A percentile compares a stretch with the other conserved stretches of the same genome.
Evolutionary conservation across 2,888 invertebrate genomes (phyloP).

Genomic region (Coelinius sp.): DNA sequence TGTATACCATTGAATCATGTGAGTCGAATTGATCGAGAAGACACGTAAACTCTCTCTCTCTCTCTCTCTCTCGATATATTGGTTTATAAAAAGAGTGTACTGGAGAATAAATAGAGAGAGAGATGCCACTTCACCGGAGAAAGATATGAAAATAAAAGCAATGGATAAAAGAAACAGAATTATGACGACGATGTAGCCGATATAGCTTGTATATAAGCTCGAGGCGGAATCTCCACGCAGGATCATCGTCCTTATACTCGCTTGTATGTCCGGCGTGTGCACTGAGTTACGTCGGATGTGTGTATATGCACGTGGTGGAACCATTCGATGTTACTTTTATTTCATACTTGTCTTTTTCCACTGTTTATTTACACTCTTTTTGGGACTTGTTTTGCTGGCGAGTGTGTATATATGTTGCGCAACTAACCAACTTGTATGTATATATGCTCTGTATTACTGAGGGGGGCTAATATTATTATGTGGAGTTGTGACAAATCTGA

Average conservation of each 20-base stretch:
- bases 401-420: background rate
- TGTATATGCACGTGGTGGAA: conserved; percentile 13
- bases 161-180: conserved; percentile 23
- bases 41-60: conserved; percentile 23
- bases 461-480: conserved; percentile 1
- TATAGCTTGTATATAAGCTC: conserved; percentile 27
- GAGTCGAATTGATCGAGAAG: conserved; percentile 22
- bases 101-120: background rate
- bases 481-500: conserved; percentile 4
- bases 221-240: conserved; percentile 22
- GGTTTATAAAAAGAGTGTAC: background rate
- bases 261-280: conserved; percentile 21
- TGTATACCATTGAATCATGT: conserved; percentile 20
- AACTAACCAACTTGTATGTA: background rate
- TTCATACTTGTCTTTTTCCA: background rate
- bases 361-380: background rate
- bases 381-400: background rate
- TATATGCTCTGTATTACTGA: background rate
- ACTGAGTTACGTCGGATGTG: conserved; percentile 27
- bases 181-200: conserved; percentile 25
- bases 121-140: background rate
- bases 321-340: background rate
- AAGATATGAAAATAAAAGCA: conserved; percentile 17
- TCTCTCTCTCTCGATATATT: background rate
- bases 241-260: conserved; percentile 23